Conservation (phyloP, 1,140 invertebrate species). For the Meteorus sp. region DNA sequence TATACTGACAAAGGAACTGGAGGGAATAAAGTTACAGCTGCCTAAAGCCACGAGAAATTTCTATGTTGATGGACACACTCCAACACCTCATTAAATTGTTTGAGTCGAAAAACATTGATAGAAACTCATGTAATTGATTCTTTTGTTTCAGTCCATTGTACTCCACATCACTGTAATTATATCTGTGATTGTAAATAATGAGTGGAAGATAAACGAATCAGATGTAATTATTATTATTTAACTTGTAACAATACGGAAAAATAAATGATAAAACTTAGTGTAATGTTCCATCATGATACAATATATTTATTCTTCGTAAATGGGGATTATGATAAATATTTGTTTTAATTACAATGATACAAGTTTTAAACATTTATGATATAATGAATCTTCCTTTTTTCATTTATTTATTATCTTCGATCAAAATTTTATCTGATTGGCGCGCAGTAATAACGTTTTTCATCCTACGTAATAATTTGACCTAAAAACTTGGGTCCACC, state of each 20-base stretch:
- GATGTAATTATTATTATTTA: neutral
- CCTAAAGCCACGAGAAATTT: constrained; percentile 95
- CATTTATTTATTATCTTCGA: constrained; percentile 33
- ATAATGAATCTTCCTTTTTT: no score
- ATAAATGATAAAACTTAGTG: neutral
- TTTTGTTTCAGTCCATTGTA: neutral
- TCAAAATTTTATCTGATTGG: constrained; percentile 44
- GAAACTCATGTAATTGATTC: neutral
- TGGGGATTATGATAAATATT: constrained; percentile 49
- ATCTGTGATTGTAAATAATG: constrained; percentile 4
- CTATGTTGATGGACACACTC: constrained; percentile 97
- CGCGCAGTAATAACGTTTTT: constrained; percentile 29
- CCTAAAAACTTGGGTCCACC: constrained; percentile 24
- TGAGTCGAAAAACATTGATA: neutral
- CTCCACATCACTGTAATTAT: neutral
- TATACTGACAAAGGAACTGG: constrained; percentile 85
- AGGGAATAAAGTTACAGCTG: constrained; percentile 85
- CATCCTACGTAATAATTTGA: constrained; percentile 35
- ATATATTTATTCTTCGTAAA: constrained; percentile 53
- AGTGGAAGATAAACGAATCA: no score
- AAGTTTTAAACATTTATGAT: constrained; percentile 55
- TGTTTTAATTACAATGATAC: constrained; percentile 51
- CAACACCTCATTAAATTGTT: constrained; percentile 85
- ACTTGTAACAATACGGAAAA: neutral
- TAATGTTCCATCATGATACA: constrained; percentile 40